Base-by-base conservation (phyloP, 2,113 vertebrate genomes). In the Mormyrus lacerda region DNA sequence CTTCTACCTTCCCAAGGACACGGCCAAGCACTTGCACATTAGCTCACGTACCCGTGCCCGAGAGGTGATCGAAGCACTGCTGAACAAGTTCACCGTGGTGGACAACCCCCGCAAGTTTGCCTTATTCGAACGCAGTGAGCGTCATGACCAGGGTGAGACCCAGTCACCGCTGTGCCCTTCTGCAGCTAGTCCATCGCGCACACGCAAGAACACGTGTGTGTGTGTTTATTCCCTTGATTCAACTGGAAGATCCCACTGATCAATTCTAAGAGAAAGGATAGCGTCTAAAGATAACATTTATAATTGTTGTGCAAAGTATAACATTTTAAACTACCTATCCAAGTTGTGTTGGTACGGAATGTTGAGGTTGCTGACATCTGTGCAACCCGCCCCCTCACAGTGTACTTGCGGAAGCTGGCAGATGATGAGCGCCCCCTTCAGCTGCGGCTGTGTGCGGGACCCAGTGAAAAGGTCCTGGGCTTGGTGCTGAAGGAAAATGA, bases 101-200 rank as follows among this genome's bases (percentile, higher is more conserved):
- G 98, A 99, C 94, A 98, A 98, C 65, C 98, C 98, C 0, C 96
- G 96, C 86, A 99, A 99, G 92, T 99, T 98, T 21, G 97, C 98
- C 4, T 95, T 99, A 91, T 99, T 97, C 8, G 97, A 99, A 91
- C 96, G 97, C 89, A 95, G 95, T 0, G 97, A 99, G 90, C 96
- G 96, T 89, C 97, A 97, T 10, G 95, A 95, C 51, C 97, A 99
- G 96, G 97, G 98, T 99, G 92, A 65, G 7, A n/a, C 44, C 31
- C 42, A 13, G 17, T 17, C 27, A 1, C 69, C 21, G 79, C 42
- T 83, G 69, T 76, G 58, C n/a, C n/a, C n/a, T 31, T 11, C 61
- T 65, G n/a, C 31, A 65, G 9, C n/a, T n/a, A 65, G 61, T 13
- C 10, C 61, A 69, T 69, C 61, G 13, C 31, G 61, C 61, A 69